phyloP scores from a whole-genome alignment of 2,888 invertebrate genomes.

The Chrysomela aeneicollis region DNA sequence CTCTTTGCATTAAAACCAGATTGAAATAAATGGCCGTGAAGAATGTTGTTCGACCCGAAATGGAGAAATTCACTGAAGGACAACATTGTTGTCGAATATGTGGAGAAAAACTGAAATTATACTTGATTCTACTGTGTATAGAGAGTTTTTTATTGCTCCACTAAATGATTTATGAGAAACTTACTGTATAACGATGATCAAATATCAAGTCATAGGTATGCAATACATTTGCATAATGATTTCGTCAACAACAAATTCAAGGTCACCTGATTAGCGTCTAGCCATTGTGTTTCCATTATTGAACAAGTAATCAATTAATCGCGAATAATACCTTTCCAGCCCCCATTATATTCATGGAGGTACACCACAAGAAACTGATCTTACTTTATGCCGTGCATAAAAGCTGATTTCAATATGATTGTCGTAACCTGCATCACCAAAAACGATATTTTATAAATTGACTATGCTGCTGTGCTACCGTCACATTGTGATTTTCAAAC shows the following conservation, averaged over 20 bases:
- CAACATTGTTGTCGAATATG: too few relatives aligned
- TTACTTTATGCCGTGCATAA: not conserved
- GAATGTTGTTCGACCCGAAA: not conserved
- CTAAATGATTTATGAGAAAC: too few relatives aligned
- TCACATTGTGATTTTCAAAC: too few relatives aligned
- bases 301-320: constrained; percentile 9
- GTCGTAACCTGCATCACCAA: too few relatives aligned
- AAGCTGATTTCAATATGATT: not conserved
- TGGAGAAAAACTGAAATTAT: too few relatives aligned
- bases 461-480: too few relatives aligned
- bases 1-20: too few relatives aligned
- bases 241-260: constrained; percentile 13
- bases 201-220: not conserved
- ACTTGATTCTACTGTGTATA: too few relatives aligned
- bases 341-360: not conserved
- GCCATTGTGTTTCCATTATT: constrained; percentile 5
- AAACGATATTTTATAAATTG: too few relatives aligned
- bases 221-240: constrained; percentile 7
- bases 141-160: too few relatives aligned
- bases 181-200: too few relatives aligned
- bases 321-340: not conserved
- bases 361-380: not conserved
- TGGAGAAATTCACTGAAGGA: not conserved
- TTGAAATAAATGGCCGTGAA: too few relatives aligned
- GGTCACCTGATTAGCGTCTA: constrained; percentile 7